A percentile compares a stretch with the other conserved stretches of the same genome.
Conservation (phyloP, 1,140 invertebrate species). For the Alviniconcha marisindica region DNA sequence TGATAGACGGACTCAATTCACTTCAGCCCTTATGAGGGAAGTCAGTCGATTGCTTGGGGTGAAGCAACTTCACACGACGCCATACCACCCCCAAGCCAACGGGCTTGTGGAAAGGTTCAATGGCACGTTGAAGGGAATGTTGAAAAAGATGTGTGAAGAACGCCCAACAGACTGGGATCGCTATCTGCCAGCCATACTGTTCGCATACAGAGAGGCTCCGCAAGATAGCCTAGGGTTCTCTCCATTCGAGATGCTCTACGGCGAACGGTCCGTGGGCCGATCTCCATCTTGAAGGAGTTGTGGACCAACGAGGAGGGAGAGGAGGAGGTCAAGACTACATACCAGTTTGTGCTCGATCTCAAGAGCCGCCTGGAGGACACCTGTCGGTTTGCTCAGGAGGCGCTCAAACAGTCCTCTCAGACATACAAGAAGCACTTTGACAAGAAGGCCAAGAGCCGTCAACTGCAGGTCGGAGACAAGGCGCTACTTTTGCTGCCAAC, state of each 20-base stretch:
- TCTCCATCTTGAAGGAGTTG: slow-evolving; percentile 52
- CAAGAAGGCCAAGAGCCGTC: slow-evolving; percentile 16
- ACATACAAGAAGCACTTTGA: slow-evolving; percentile 4
- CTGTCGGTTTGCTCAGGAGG: slow-evolving; percentile 37
- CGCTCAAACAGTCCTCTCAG: not conserved
- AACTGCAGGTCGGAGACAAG: slow-evolving; percentile 42
- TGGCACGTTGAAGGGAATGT: slow-evolving; percentile 44
- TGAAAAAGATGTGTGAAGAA: slow-evolving; percentile 60
- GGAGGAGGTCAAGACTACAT: slow-evolving; percentile 49
- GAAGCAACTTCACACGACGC: slow-evolving; percentile 37
- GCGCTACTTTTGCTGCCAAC: slow-evolving; percentile 45
- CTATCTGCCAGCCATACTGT: slow-evolving; percentile 56
- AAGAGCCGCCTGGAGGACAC: slow-evolving; percentile 38
- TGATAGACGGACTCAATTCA: slow-evolving; percentile 18
- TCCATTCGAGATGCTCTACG: slow-evolving; percentile 64
- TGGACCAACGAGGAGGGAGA: slow-evolving; percentile 51
- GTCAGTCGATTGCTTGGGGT: slow-evolving; percentile 37
- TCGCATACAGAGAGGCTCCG: slow-evolving; percentile 60
- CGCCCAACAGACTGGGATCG: slow-evolving; percentile 66
- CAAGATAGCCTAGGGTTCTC: slow-evolving; percentile 55
- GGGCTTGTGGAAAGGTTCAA: slow-evolving; percentile 43
- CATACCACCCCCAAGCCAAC: slow-evolving; percentile 47
- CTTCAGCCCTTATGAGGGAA: not conserved
- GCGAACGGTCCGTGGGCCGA: slow-evolving; percentile 55
- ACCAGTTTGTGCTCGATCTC: slow-evolving; percentile 57